Percentiles rank a stretch among this genome's conserved stretches.
These are phyloP conservation scores for Pheosia tremula DNA, from an alignment of 2,888 invertebrate species.

Conservation along the genomic window DNA sequence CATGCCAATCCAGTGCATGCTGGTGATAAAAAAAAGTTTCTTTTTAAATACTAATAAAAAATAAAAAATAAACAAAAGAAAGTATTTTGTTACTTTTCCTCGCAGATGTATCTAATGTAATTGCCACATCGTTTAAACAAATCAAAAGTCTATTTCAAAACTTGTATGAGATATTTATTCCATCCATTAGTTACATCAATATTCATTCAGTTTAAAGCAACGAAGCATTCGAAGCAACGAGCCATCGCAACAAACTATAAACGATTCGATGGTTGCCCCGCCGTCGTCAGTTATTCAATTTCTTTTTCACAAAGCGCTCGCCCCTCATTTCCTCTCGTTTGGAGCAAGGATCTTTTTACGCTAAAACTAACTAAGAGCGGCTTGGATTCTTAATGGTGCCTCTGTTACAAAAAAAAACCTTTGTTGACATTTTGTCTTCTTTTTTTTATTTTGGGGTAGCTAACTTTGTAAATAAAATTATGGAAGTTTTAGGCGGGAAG, in stretches of 20 bases:
- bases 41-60: no score
- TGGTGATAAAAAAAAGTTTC: no score
- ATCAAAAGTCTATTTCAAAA: not conserved
- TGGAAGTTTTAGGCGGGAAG: no score
- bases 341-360: constrained; percentile 4
- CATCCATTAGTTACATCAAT: constrained; percentile 11
- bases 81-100: no score
- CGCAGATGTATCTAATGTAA: no score
- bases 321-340: constrained; percentile 20
- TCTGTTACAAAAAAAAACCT: not conserved
- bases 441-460: not conserved
- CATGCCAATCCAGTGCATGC: no score
- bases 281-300: constrained; percentile 21
- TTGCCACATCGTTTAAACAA: not conserved
- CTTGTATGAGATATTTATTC: not conserved
- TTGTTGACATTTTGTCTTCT: not conserved
- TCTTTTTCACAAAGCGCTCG: constrained; percentile 18
- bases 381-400: not conserved
- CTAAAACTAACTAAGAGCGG: not conserved
- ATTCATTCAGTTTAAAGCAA: constrained; percentile 8
- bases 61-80: no score
- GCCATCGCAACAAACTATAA: constrained; percentile 17
- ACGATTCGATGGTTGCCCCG: constrained; percentile 12
- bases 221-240: constrained; percentile 7
- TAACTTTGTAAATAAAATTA: no score